Conservation (phyloP, 2,113 vertebrate genomes). For the Tinamus guttatus region DNA sequence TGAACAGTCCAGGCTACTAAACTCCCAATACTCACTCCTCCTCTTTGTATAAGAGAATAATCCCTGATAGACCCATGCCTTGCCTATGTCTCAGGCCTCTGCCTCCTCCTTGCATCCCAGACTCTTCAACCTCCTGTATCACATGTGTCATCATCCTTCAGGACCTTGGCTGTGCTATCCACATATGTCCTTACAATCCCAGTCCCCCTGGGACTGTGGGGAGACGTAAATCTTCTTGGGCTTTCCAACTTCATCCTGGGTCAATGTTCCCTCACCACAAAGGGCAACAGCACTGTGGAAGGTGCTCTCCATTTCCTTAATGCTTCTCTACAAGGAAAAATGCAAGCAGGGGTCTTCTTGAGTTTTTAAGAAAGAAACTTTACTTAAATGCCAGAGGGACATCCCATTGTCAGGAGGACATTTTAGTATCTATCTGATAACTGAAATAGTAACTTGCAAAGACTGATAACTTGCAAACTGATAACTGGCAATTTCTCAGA, state of each 20-base stretch:
- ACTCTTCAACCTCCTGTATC: not conserved
- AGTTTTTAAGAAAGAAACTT: not conserved
- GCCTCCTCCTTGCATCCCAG: not conserved
- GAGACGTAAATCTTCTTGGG: not conserved
- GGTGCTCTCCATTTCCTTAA: not conserved
- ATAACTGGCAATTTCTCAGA: not conserved
- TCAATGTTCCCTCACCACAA: not conserved
- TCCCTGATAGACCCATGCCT: not conserved
- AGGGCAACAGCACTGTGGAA: not conserved
- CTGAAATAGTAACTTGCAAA: no score
- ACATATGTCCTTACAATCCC: not conserved
- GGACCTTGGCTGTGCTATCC: not conserved
- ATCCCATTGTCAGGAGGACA: not conserved
- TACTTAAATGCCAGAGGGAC: not conserved
- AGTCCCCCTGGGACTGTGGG: not conserved
- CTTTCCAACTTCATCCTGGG: not conserved
- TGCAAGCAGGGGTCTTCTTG: not conserved
- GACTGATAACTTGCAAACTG: not conserved
- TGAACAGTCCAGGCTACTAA: not conserved
- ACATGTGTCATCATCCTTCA: not conserved
- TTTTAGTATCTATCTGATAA: no score
- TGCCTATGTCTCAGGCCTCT: not conserved
- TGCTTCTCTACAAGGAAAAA: not conserved
- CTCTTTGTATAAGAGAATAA: not conserved
- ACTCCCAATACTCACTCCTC: not conserved